phyloP scores from a whole-genome alignment of 2,797 vertebrate genomes.

The Alouatta caraya region DNA sequence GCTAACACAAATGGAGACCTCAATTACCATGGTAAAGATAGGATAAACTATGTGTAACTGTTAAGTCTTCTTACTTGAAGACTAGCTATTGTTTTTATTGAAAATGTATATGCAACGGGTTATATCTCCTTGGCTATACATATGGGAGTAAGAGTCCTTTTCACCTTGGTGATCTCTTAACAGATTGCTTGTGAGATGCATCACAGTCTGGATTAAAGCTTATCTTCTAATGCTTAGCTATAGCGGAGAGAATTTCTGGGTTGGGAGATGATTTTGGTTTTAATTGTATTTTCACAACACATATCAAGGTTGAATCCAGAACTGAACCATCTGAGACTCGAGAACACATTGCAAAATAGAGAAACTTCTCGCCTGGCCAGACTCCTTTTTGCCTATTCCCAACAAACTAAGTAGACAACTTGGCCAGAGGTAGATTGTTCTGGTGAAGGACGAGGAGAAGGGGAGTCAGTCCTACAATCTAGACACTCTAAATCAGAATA shows the following conservation, averaged over 20 bases:
- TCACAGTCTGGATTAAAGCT: neutral
- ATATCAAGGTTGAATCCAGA: neutral
- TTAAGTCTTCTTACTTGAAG: neutral
- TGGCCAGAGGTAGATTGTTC: neutral
- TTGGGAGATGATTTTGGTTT: neutral
- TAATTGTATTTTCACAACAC: neutral
- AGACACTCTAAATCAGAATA: neutral
- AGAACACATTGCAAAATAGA: neutral
- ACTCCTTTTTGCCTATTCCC: neutral
- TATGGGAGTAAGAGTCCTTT: neutral
- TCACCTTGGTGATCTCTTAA: neutral
- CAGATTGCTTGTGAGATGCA: neutral
- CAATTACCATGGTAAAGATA: neutral
- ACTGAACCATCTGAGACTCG: neutral
- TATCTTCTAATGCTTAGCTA: neutral
- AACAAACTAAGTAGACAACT: neutral
- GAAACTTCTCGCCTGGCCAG: neutral
- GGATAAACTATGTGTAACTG: neutral
- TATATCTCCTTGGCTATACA: neutral
- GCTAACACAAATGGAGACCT: neutral
- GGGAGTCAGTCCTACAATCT: neutral
- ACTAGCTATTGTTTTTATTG: neutral
- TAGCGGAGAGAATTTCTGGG: neutral
- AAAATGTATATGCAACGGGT: neutral
- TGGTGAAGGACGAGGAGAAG: neutral